A percentile compares a stretch with the other conserved stretches of the same genome.
Evolutionary conservation across 2,797 vertebrate genomes (phyloP).

Genomic region (Parambassis ranga): DNA sequence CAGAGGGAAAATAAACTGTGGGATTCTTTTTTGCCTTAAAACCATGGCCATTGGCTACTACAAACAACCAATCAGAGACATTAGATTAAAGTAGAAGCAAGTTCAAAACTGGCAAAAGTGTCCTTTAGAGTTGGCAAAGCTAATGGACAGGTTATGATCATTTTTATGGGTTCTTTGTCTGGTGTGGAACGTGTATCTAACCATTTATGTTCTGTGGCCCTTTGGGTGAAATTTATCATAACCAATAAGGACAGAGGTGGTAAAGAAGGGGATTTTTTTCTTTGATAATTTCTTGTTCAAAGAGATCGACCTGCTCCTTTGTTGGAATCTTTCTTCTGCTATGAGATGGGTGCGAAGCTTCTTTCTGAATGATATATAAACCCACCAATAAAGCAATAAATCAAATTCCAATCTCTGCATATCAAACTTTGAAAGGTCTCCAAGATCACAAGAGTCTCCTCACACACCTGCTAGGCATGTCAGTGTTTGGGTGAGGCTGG

Average conservation of each 20-base stretch:
- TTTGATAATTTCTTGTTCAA: constrained; percentile 13
- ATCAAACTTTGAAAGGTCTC: constrained; percentile 68
- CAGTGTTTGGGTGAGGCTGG: constrained; percentile 65
- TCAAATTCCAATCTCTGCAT: constrained; percentile 66
- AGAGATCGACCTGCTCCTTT: neutral
- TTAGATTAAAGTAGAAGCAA: too few species aligned
- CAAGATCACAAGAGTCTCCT: constrained; percentile 69
- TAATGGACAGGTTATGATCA: too few species aligned
- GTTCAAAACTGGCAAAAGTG: too few species aligned
- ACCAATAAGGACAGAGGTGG: neutral
- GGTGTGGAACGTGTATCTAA: neutral
- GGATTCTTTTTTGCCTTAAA: too few species aligned
- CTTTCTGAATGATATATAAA: constrained; percentile 44
- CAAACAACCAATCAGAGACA: too few species aligned
- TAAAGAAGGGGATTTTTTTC: constrained; percentile 23
- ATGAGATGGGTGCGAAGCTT: constrained; percentile 28
- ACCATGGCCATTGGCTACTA: too few species aligned
- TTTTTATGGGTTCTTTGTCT: neutral
- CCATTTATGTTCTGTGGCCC: neutral
- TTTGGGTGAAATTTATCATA: neutral
- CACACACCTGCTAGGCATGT: constrained; percentile 73
- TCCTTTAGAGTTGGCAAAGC: too few species aligned
- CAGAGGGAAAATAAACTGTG: too few species aligned
- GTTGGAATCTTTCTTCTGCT: constrained; percentile 9
- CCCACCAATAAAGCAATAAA: constrained; percentile 56